Conservation (phyloP, 2,888 invertebrate species). For the Caenorhabditis sp. region DNA sequence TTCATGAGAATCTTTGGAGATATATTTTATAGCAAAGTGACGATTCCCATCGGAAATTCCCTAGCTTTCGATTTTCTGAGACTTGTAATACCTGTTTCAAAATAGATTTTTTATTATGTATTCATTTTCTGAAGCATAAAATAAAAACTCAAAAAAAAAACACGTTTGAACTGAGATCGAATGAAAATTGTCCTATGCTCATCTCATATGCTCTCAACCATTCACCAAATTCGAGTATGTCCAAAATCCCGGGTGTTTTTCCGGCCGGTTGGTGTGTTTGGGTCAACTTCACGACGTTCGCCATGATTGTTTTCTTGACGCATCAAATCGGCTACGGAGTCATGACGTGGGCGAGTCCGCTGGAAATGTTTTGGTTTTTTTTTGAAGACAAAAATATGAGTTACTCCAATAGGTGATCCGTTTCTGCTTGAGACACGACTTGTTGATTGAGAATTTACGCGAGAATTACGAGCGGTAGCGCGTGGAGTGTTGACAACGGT, state of each 20-base stretch:
- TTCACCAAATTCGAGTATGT: constrained; percentile 60
- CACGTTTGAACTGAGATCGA: not conserved
- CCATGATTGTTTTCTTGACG: constrained; percentile 26
- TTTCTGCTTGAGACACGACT: constrained; percentile 27
- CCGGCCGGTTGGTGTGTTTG: constrained; percentile 65
- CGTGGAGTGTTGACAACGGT: constrained; percentile 31
- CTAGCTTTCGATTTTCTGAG: not conserved
- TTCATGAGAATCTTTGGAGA: constrained; percentile 1
- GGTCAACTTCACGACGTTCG: constrained; percentile 32
- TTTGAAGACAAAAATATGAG: not conserved
- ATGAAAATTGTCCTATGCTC: not conserved
- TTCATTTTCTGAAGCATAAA: not conserved
- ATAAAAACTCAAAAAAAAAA: not conserved
- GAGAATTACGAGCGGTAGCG: constrained; percentile 18
- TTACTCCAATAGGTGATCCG: constrained; percentile 26
- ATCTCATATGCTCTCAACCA: too few species aligned
- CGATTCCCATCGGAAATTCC: not conserved
- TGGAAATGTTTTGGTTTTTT: constrained; percentile 10
- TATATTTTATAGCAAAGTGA: not conserved
- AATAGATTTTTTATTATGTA: not conserved
- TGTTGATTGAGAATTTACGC: constrained; percentile 25
- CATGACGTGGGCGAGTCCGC: constrained; percentile 32
- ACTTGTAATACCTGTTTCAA: not conserved
- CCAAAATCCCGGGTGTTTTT: constrained; percentile 66
- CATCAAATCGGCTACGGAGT: constrained; percentile 38